A percentile compares a stretch with the other conserved stretches of the same genome.
phyloP scores from a whole-genome alignment of 2,888 invertebrate genomes.

The Trilocha varians region DNA sequence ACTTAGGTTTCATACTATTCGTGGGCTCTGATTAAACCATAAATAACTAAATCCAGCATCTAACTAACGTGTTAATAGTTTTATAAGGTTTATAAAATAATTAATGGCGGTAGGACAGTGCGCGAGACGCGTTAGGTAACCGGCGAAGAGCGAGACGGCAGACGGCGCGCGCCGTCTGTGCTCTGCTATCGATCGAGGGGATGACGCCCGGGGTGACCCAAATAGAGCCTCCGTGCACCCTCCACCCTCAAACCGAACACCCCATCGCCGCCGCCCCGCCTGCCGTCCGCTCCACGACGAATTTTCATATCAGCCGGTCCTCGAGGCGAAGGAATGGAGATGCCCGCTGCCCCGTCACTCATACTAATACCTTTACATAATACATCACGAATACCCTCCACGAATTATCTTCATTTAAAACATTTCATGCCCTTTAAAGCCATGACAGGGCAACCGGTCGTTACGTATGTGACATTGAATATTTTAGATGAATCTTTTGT shows the following conservation, averaged over 20 bases:
- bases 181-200: constrained; percentile 64
- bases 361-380: constrained; percentile 54
- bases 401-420: constrained; percentile 37
- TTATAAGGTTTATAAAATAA: constrained; percentile 53
- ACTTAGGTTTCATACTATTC: too few species aligned
- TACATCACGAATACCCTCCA: constrained; percentile 35
- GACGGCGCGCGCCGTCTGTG: constrained; percentile 66
- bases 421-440: not conserved
- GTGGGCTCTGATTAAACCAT: too few species aligned
- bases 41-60: not conserved
- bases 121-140: constrained; percentile 66
- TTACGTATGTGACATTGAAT: too few species aligned
- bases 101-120: constrained; percentile 59
- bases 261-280: constrained; percentile 30
- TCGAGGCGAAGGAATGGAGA: constrained; percentile 48
- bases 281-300: constrained; percentile 55
- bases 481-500: too few species aligned
- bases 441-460: too few species aligned
- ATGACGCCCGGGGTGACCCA: constrained; percentile 74
- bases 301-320: constrained; percentile 69
- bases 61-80: constrained; percentile 28
- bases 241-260: constrained; percentile 39
- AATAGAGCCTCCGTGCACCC: constrained; percentile 66
- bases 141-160: constrained; percentile 48
- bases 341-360: constrained; percentile 40